Evolutionary conservation across 2,888 invertebrate genomes (phyloP).

Genomic region (Mechanitis mazaeus): DNA sequence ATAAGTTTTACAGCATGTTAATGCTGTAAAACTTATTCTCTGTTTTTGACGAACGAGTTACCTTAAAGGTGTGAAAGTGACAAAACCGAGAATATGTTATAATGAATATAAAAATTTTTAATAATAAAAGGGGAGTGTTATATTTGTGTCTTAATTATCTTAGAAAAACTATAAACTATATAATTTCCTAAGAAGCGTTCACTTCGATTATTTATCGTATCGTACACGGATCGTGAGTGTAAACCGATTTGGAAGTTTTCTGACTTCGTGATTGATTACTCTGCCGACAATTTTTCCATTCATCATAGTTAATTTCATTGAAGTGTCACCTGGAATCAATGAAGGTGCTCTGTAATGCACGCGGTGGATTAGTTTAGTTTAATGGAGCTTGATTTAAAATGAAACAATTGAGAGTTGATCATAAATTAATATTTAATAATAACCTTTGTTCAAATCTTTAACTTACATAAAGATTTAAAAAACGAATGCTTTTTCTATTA

Average conservation of each 20-base stretch:
- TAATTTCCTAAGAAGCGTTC: neutral
- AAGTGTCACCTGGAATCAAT: slow-evolving; percentile 59
- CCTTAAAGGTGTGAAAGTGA: no score
- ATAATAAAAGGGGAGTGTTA: no score
- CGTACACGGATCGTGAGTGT: slow-evolving; percentile 37
- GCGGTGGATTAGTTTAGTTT: slow-evolving; percentile 42
- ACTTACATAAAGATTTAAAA: no score
- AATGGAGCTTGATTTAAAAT: slow-evolving; percentile 38
- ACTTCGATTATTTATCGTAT: slow-evolving; percentile 33
- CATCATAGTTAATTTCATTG: slow-evolving; percentile 74
- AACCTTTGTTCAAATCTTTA: no score
- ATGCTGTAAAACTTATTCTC: no score
- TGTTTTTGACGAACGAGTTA: no score
- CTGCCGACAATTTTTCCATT: slow-evolving; percentile 65
- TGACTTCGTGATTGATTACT: slow-evolving; percentile 65
- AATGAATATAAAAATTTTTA: no score
- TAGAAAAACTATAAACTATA: neutral
- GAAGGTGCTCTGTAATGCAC: slow-evolving; percentile 44
- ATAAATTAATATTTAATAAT: no score
- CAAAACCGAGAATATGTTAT: no score
- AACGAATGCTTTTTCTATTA: no score
- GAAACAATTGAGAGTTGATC: neutral
- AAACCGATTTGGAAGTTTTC: slow-evolving; percentile 40
- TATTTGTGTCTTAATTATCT: no score
- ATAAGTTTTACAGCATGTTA: no score